Conservation (phyloP, 2,113 vertebrate species). For the Actinemys pallida region DNA sequence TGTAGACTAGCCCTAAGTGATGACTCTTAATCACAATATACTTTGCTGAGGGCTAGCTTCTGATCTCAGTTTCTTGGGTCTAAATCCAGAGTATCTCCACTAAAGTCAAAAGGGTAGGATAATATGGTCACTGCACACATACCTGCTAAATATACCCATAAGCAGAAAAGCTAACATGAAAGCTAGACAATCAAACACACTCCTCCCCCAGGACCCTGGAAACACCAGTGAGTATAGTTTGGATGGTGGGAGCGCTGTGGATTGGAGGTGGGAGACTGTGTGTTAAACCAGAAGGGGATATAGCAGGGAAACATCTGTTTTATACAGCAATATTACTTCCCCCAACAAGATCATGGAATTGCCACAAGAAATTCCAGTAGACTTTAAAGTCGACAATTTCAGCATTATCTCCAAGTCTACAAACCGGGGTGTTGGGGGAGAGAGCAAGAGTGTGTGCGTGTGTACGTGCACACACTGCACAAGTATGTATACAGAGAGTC, state of each 20-base stretch:
- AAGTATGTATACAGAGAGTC: background rate
- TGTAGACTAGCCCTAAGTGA: accelerated
- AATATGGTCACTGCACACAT: accelerated
- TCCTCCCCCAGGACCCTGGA: background rate
- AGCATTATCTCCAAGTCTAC: background rate
- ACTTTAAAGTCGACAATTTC: background rate
- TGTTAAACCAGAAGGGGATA: accelerated
- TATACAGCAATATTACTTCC: background rate
- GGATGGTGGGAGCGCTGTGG: background rate
- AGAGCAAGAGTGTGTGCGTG: background rate
- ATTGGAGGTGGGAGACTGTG: background rate
- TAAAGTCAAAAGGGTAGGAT: background rate
- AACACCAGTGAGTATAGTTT: accelerated
- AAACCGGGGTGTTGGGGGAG: background rate
- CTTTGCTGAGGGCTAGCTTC: accelerated
- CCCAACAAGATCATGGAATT: background rate
- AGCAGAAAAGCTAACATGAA: background rate
- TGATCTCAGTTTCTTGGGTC: background rate
- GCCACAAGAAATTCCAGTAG: background rate
- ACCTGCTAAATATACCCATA: background rate
- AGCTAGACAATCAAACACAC: background rate
- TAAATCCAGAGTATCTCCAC: background rate
- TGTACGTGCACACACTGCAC: background rate
- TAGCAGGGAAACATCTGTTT: background rate
- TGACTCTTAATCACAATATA: accelerated